These are phyloP conservation scores for Erannis defoliaria DNA, from an alignment of 2,888 invertebrate genomes.

Conservation along the genomic window DNA sequence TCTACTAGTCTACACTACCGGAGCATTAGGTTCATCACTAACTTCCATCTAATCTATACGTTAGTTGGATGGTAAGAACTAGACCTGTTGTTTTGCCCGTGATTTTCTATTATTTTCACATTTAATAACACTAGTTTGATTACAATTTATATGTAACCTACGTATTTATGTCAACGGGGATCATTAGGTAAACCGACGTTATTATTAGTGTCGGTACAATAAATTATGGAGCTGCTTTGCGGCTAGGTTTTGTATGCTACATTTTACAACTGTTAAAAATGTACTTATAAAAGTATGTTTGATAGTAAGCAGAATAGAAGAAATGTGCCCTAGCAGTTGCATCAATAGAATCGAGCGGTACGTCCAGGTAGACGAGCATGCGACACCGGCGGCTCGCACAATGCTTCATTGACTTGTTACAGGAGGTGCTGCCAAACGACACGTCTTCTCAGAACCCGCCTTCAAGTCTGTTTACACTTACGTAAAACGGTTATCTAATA, in stretches of 20 bases:
- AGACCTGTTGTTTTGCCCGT: too few species aligned
- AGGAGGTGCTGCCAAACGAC: constrained; percentile 42
- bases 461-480: constrained; percentile 44
- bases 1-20: constrained; percentile 43
- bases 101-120: too few species aligned
- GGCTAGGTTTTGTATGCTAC: neutral
- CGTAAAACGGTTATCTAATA: constrained; percentile 14
- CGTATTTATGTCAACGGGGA: neutral
- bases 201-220: neutral
- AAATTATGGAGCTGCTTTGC: neutral
- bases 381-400: constrained; percentile 45
- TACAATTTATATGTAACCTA: too few species aligned
- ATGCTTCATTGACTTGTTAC: constrained; percentile 27
- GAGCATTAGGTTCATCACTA: constrained; percentile 16
- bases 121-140: too few species aligned
- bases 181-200: neutral
- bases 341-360: constrained; percentile 4
- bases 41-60: neutral
- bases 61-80: neutral
- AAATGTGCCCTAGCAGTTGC: constrained; percentile 1
- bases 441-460: constrained; percentile 44
- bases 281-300: too few species aligned
- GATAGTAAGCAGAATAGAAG: neutral
- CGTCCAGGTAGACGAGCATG: constrained; percentile 51
- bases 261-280: too few species aligned